Evolutionary conservation across 2,888 invertebrate genomes (phyloP), one percentile per base, ranked within the genome.

Genomic region (Chrysolina americana): DNA sequence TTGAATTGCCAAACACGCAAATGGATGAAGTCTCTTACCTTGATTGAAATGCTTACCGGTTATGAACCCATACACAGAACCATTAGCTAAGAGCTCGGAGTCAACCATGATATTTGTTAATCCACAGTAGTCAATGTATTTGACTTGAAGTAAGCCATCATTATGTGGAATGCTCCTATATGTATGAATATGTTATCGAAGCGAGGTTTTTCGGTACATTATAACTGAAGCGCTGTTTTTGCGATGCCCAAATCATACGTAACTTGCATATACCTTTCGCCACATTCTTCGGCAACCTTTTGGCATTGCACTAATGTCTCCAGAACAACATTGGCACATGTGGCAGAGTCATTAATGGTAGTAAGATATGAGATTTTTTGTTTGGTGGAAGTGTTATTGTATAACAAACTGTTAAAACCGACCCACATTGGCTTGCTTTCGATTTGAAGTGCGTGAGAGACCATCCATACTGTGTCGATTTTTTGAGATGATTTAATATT

Each of bases 21-120:
- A 44, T 50, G 76, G 75, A 75, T 79, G 78, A 23, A 79, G 62
- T 23, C 59, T 56, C 48, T 47, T 81, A 65, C 81, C 81, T 10
- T 75, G 68, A 53, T 77, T 77, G 48, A 73, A 82, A 63, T 80
- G 79, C 72, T 82, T 82, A 10, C 83, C 83, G 53, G 53, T 70
- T 41, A 82, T 28, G 74, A 82, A 81, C 0, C 78, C 69, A 9
- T 74, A 76, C 0, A 84, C 76, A n/a, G 82, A 83, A 44, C 82
- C 83, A 73, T 53, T 78, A 3, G 83, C 84, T 11, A 85, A 36
- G 23, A 84, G 28, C 68, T 78, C 75, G 23, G 80, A 76, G 21
- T 82, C 77, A 5, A 81, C 71, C 69, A 83, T 74, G 3, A 82
- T 73, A 50, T 79, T 70, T n/a, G 78, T 44, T 47, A 82, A 71